phyloP scores from a whole-genome alignment of 2,113 vertebrate genomes.

The Cacatua alba region DNA sequence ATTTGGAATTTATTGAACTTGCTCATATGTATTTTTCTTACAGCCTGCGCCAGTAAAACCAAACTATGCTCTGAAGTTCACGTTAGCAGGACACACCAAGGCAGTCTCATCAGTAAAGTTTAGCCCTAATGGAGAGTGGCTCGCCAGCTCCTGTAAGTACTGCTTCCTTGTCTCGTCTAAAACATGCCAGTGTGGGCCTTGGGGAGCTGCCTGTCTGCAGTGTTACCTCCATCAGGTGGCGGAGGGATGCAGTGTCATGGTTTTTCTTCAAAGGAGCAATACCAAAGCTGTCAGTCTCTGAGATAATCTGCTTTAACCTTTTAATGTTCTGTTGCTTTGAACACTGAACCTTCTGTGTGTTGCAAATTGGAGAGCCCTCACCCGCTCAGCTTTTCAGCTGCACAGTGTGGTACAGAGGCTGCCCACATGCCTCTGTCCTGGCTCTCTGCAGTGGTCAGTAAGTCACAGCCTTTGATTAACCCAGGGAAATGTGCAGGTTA shows the following conservation, averaged over 20 bases:
- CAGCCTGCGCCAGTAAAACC: conserved; percentile 95
- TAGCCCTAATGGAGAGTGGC: conserved; percentile 97
- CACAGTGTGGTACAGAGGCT: background rate
- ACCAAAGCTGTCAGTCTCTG: background rate
- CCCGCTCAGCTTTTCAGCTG: background rate
- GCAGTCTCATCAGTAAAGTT: conserved; percentile 98
- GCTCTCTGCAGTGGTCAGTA: background rate
- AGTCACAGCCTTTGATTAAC: background rate
- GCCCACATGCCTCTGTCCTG: background rate
- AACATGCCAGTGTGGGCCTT: background rate
- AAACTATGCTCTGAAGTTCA: conserved; percentile 98
- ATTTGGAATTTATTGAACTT: background rate
- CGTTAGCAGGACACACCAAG: conserved; percentile 95
- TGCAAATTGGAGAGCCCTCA: background rate
- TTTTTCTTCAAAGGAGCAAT: background rate
- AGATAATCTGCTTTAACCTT: background rate
- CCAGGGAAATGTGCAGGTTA: background rate
- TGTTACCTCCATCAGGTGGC: background rate
- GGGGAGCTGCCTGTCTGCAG: background rate
- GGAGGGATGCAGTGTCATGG: background rate
- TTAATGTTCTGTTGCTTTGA: background rate
- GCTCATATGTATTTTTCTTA: background rate
- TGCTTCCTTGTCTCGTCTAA: background rate
- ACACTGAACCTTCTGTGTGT: rapidly evolving
- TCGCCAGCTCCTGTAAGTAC: conserved; percentile 96